These are phyloP conservation scores for Thera britannica DNA, from an alignment of 2,888 invertebrate species.

Conservation along the genomic window DNA sequence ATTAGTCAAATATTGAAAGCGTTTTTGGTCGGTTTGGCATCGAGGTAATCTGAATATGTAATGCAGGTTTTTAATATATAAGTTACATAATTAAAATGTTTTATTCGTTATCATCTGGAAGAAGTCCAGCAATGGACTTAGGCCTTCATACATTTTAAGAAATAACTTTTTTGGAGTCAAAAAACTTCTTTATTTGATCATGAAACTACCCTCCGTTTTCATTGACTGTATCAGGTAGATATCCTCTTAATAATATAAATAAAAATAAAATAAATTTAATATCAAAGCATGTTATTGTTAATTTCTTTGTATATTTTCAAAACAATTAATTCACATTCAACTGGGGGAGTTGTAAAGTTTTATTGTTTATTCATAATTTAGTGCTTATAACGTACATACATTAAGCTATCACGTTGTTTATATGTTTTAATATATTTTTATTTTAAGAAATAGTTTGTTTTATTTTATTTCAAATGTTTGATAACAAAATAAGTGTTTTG, in stretches of 20 bases:
- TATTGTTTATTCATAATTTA: slow-evolving; percentile 30
- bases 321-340: background rate
- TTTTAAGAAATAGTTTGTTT: slow-evolving; percentile 60
- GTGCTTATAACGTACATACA: slow-evolving; percentile 53
- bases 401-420: slow-evolving; percentile 68
- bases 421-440: slow-evolving; percentile 72
- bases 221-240: too few relatives aligned
- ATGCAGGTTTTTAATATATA: background rate
- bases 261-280: background rate
- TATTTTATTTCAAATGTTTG: slow-evolving; percentile 41
- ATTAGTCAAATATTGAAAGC: slow-evolving; percentile 71
- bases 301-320: background rate
- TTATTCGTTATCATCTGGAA: background rate
- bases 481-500: background rate
- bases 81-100: background rate
- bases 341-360: slow-evolving; percentile 11
- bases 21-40: slow-evolving; percentile 22
- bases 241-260: too few relatives aligned
- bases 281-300: background rate
- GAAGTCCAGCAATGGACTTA: too few relatives aligned
- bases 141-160: too few relatives aligned
- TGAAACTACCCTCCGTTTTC: too few relatives aligned
- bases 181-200: too few relatives aligned
- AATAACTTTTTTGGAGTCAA: too few relatives aligned
- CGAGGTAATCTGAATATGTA: background rate